Conservation (phyloP, 2,113 vertebrate species). For the Pterocles gutturalis region DNA sequence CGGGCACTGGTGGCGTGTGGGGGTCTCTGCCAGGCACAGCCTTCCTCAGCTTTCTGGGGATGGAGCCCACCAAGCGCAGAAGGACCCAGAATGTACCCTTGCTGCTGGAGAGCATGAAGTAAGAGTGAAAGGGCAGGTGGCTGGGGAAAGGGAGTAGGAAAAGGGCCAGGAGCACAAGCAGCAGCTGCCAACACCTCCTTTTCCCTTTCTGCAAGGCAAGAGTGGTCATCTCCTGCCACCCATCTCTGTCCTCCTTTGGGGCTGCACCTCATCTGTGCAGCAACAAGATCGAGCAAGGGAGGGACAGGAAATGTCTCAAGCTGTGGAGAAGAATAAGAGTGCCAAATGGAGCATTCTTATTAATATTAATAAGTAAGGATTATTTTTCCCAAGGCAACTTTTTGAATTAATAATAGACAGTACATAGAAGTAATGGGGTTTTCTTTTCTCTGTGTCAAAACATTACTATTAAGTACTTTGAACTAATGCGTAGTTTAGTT, state of each 20-base stretch:
- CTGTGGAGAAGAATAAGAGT: neutral
- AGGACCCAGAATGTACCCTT: neutral
- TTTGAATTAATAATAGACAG: neutral
- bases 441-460: neutral
- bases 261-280: neutral
- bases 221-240: neutral
- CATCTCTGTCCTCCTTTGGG: neutral
- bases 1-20: accelerated
- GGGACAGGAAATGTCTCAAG: neutral
- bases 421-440: neutral
- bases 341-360: neutral
- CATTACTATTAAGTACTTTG: neutral
- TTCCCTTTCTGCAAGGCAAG: neutral
- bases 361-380: neutral
- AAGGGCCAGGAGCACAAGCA: neutral
- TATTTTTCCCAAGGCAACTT: neutral
- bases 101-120: neutral
- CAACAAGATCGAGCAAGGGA: accelerated
- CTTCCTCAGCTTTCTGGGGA: neutral
- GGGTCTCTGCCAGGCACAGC: neutral
- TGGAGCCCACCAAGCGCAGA: neutral
- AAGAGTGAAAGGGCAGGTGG: neutral
- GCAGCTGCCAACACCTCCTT: neutral
- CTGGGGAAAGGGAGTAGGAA: neutral
- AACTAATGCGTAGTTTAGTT: neutral